A percentile compares a stretch with the other conserved stretches of the same genome.
These are phyloP conservation scores for Phrynocephalus vlangalii DNA, from an alignment of 2,797 vertebrate species.

Conservation along the genomic window DNA sequence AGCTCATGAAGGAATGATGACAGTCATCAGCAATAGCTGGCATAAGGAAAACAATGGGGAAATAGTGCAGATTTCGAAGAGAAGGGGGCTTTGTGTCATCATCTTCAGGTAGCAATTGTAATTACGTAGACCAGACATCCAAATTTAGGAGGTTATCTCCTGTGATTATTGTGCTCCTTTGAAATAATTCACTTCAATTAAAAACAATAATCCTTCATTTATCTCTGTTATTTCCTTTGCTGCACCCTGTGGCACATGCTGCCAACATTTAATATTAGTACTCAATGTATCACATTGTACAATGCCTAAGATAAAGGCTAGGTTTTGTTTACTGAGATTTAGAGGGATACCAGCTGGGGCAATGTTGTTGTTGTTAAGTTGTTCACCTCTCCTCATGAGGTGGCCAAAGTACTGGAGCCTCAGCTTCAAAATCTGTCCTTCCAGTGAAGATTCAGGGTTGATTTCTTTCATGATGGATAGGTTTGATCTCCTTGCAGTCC, in stretches of 20 bases:
- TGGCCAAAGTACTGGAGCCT: too few relatives aligned
- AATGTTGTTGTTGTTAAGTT: too few relatives aligned
- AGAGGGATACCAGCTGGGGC: background rate
- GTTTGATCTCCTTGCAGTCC: too few relatives aligned
- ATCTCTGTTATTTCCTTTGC: background rate
- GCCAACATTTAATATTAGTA: background rate
- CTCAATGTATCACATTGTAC: background rate
- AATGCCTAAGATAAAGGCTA: background rate
- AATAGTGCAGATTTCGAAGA: background rate
- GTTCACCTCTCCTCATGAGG: too few relatives aligned
- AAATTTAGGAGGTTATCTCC: background rate
- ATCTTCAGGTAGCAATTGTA: background rate
- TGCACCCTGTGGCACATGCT: background rate
- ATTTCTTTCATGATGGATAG: too few relatives aligned
- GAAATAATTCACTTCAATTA: background rate
- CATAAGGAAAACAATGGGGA: too few relatives aligned
- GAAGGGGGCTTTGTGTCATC: background rate
- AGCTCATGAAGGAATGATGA: background rate
- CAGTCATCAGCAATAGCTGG: background rate
- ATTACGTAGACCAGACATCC: background rate
- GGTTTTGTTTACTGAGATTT: background rate
- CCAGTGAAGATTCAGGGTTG: too few relatives aligned
- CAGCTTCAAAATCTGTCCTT: too few relatives aligned
- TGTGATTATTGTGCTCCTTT: background rate
- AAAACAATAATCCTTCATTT: background rate